phyloP scores from a whole-genome alignment of 2,888 invertebrate species.

The Drosophila prolongata region DNA sequence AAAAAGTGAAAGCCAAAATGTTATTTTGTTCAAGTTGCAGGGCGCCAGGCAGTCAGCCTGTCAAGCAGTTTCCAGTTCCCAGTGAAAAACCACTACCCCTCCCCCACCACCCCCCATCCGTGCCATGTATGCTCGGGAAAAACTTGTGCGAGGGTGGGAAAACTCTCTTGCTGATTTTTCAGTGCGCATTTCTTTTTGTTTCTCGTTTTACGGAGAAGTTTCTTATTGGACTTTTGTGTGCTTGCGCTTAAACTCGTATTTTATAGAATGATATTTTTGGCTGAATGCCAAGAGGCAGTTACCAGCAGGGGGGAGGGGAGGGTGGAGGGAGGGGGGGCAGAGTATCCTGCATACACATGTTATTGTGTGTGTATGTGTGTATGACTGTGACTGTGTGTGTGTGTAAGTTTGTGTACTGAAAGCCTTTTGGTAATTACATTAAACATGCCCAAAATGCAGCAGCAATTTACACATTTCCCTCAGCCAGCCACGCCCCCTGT shows the following conservation, averaged over 20 bases:
- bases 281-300: constrained; percentile 44
- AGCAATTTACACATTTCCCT: constrained; percentile 71
- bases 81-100: not conserved
- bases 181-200: constrained; percentile 29
- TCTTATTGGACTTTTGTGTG: constrained; percentile 74
- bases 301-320: not conserved
- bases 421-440: constrained; percentile 79
- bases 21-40: constrained; percentile 48
- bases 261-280: constrained; percentile 79
- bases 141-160: constrained; percentile 1
- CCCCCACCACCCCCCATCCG: not conserved
- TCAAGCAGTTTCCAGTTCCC: constrained; percentile 8
- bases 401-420: constrained; percentile 63
- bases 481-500: not conserved
- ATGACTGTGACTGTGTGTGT: constrained; percentile 32
- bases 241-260: constrained; percentile 76
- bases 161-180: constrained; percentile 27
- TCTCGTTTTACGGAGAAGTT: constrained; percentile 52
- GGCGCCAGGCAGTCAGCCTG: constrained; percentile 43
- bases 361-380: constrained; percentile 4
- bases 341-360: constrained; percentile 8
- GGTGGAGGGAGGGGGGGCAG: not conserved
- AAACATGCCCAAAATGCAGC: constrained; percentile 79
- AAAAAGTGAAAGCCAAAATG: constrained; percentile 47
- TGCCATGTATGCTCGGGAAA: not conserved